These are phyloP conservation scores for Lanistes nyassanus DNA, from an alignment of 1,140 invertebrate species.

Conservation along the genomic window DNA sequence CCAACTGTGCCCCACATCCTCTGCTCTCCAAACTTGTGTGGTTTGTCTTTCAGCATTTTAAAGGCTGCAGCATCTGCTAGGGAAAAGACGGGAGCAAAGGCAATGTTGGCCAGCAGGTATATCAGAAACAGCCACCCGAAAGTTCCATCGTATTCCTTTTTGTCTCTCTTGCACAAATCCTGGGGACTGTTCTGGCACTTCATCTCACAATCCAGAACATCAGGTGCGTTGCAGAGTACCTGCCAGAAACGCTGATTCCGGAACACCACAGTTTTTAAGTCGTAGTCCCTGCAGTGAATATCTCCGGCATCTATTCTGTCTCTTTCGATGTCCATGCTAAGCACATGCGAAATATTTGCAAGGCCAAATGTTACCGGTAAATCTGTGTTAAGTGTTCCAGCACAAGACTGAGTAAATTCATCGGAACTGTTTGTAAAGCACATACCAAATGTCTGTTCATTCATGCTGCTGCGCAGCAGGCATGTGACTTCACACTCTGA, in stretches of 20 bases:
- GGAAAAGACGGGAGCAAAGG: conserved; percentile 30
- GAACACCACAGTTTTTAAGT: conserved; percentile 44
- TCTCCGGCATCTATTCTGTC: conserved; percentile 12
- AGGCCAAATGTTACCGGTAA: conserved; percentile 23
- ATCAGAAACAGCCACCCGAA: conserved; percentile 32
- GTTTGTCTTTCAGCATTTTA: conserved; percentile 24
- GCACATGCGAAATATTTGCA: conserved; percentile 25
- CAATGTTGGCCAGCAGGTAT: conserved; percentile 30
- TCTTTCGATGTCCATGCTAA: conserved; percentile 32
- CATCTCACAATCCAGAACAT: conserved; percentile 40
- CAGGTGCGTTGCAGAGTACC: conserved; percentile 47
- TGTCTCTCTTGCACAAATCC: conserved; percentile 19
- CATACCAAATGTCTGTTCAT: conserved; percentile 8
- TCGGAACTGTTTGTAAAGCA: conserved; percentile 17
- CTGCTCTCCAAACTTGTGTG: conserved; percentile 32
- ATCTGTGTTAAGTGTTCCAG: conserved; percentile 14
- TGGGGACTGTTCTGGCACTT: conserved; percentile 30
- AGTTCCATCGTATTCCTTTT: conserved; percentile 29
- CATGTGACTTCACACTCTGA: conserved; percentile 13
- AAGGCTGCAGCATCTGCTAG: conserved; percentile 34
- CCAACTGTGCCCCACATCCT: conserved; percentile 32
- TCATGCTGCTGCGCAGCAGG: background rate
- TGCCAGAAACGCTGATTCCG: conserved; percentile 40
- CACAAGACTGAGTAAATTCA: conserved; percentile 24
- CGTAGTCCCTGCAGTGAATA: conserved; percentile 44